These are phyloP conservation scores for Cepaea nemoralis DNA, from an alignment of 1,140 invertebrate genomes.

Conservation along the genomic window DNA sequence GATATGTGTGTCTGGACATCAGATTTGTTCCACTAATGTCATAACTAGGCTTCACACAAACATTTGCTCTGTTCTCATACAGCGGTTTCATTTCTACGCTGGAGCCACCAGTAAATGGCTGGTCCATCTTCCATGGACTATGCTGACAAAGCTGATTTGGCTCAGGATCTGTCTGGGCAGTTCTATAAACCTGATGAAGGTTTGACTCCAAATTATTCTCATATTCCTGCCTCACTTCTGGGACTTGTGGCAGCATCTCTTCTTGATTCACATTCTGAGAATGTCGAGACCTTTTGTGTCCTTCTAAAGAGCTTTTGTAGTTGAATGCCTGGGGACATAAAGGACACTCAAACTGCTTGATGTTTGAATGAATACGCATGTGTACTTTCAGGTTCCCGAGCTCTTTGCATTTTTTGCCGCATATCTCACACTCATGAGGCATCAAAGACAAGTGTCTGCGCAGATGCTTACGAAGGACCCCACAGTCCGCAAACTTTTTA, in stretches of 20 bases:
- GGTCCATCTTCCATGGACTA: not conserved
- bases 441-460: slow-evolving; percentile 72
- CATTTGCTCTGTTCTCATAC: slow-evolving; percentile 1
- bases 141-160: not conserved
- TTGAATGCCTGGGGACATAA: slow-evolving; percentile 32
- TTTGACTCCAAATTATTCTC: not conserved
- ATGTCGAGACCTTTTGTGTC: slow-evolving; percentile 21
- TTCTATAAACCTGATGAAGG: not conserved
- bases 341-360: slow-evolving; percentile 19
- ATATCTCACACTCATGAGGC: slow-evolving; percentile 78
- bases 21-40: not conserved
- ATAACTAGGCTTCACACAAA: not conserved
- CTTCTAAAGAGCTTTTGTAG: slow-evolving; percentile 30
- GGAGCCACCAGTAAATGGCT: not conserved
- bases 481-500: slow-evolving; percentile 16
- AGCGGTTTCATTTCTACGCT: not conserved
- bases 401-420: slow-evolving; percentile 47
- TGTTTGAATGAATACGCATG: slow-evolving; percentile 35
- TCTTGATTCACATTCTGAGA: not conserved
- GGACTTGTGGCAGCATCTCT: not conserved
- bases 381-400: slow-evolving; percentile 35
- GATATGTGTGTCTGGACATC: not conserved
- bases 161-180: not conserved
- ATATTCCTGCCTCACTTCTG: not conserved
- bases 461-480: slow-evolving; percentile 21